Evolutionary conservation across 2,797 vertebrate genomes (phyloP).

Genomic region (Notolabrus celidotus): DNA sequence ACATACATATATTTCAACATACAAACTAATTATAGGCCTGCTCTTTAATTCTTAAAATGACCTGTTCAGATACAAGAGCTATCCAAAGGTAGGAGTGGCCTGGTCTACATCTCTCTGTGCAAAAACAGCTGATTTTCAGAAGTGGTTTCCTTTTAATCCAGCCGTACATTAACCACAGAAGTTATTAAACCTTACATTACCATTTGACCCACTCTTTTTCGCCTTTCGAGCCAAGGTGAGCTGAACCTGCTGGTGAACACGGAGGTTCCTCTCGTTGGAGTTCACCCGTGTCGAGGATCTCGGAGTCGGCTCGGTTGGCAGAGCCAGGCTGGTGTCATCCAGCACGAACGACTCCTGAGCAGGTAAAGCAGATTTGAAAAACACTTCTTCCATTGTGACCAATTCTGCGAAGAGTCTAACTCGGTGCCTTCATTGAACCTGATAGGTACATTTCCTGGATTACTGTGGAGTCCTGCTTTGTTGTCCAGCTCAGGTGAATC

Average conservation of each 20-base stretch:
- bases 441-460: neutral
- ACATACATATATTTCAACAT: neutral
- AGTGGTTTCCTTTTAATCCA: too few relatives aligned
- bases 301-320: slow-evolving; percentile 49
- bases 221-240: slow-evolving; percentile 67
- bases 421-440: neutral
- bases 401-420: fast-evolving
- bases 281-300: neutral
- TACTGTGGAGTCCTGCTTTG: slow-evolving; percentile 20
- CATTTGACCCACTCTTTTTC: slow-evolving; percentile 41
- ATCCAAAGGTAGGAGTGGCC: neutral
- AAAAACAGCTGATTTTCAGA: neutral
- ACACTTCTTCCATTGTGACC: slow-evolving; percentile 58
- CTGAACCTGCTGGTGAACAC: slow-evolving; percentile 76
- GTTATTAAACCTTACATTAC: slow-evolving; percentile 34
- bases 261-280: slow-evolving; percentile 38
- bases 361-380: slow-evolving; percentile 58
- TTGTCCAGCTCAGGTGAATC: slow-evolving; percentile 31
- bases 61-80: neutral
- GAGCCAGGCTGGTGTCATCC: slow-evolving; percentile 71
- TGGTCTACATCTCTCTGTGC: neutral
- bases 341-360: neutral
- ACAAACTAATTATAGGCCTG: neutral
- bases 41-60: neutral
- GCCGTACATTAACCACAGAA: neutral